Base-by-base conservation (phyloP, 2,888 invertebrate genomes). In the Cataglyphis livida region DNA sequence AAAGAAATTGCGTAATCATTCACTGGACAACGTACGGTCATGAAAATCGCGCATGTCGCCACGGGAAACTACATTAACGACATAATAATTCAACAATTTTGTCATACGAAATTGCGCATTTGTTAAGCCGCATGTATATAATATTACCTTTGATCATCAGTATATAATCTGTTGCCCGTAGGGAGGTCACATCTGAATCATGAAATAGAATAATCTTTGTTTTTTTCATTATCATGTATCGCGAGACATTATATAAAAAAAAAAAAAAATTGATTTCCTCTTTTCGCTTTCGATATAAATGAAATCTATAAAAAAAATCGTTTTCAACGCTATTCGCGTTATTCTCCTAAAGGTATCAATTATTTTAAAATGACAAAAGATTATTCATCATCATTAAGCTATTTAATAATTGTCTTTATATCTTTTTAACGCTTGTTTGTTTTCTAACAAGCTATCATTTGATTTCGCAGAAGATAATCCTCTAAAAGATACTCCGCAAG, bases 121-220 rank as follows among this genome's bases (percentile, higher is more conserved):
- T 64, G 44, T 75, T 75, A 75, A 48, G 25, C 62, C 48, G 44
- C 74, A 64, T 18, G 28, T 28, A 18, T 48, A 35, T 62, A 62
- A 75, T 75, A 25, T 6, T 48, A 64, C 44, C 64, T 64, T 75
- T 75, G 62, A 75, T 18, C 15, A 48, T 64, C 32, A 64, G 3
- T 64, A 64, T 15, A 62, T 75, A 75, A 75, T 75, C 48, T 59
- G 35, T n/a, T 32, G 74, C 74, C 51, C n/a, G 18, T 38, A 21
- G 51, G 12, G n/a, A 66, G 10, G 15, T 66, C 38, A 54, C 25
- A 9, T 44, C 25, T 70, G 35, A 21, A n/a, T 35, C 48, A 7
- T 35, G 12, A 51, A 75, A 65, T 25, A 41, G n/a, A n/a, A 41
- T 15, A 68, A 66, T 21, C n/a, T 51, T 68, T 38, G 41, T 25